A percentile compares a stretch with the other conserved stretches of the same genome.
Conservation (phyloP, 2,113 vertebrate species). For the Megaceryle maxima region DNA sequence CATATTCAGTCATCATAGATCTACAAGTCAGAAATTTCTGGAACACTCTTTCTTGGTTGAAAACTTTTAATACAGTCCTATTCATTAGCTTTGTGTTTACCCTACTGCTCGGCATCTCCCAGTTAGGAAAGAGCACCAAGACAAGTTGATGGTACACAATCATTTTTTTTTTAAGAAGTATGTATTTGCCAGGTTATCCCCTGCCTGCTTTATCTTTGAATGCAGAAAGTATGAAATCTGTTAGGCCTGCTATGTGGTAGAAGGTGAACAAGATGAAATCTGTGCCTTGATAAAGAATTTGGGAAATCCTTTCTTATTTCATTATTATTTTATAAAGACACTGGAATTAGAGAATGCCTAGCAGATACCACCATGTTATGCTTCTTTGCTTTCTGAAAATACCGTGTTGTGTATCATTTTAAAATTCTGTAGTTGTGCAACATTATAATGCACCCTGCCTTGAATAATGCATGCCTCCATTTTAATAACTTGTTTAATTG, state of each 20-base stretch:
- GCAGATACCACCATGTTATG: background rate
- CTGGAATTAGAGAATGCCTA: background rate
- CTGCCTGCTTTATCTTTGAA: background rate
- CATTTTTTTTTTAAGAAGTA: background rate
- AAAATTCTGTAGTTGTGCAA: constrained; percentile 45
- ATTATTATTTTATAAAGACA: background rate
- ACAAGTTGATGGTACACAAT: background rate
- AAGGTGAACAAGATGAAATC: constrained; percentile 24
- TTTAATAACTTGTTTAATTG: constrained; percentile 85
- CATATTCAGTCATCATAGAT: background rate
- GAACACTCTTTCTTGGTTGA: background rate
- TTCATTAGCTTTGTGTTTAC: background rate
- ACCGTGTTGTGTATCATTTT: background rate
- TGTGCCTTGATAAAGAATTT: background rate
- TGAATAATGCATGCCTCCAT: constrained; percentile 70
- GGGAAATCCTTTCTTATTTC: background rate
- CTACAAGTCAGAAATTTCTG: background rate
- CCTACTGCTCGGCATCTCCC: background rate
- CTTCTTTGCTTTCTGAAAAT: background rate
- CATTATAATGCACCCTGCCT: constrained; percentile 42
- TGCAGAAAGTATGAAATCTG: background rate
- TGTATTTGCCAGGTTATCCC: background rate
- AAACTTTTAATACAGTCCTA: background rate
- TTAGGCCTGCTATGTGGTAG: background rate
- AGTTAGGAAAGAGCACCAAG: background rate